Conservation (phyloP, 2,888 invertebrate species). For the Hemistola chrysoprasaria region DNA sequence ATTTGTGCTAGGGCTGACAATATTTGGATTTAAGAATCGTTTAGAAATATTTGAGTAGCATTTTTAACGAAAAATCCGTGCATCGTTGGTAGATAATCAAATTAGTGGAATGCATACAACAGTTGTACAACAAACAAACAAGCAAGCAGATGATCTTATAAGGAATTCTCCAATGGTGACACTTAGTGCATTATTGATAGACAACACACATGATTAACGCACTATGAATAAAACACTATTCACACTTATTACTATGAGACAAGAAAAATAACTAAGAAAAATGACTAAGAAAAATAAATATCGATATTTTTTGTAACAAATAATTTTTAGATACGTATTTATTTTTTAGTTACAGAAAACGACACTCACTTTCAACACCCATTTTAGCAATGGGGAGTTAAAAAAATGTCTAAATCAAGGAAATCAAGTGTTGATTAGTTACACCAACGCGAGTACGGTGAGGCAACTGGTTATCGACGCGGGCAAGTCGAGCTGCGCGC, state of each 20-base stretch:
- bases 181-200: constrained; percentile 17
- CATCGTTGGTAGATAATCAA: too few species aligned
- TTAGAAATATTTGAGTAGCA: too few species aligned
- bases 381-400: constrained; percentile 29
- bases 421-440: constrained; percentile 30
- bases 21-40: too few species aligned
- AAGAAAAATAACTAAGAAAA: too few species aligned
- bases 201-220: neutral
- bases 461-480: constrained; percentile 59
- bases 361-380: constrained; percentile 49
- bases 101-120: neutral
- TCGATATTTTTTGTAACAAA: too few species aligned
- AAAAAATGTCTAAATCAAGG: constrained; percentile 22
- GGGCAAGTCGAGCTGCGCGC: constrained; percentile 49
- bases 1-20: too few species aligned
- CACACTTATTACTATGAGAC: too few species aligned
- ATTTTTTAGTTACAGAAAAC: constrained; percentile 4
- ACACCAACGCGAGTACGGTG: constrained; percentile 50
- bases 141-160: constrained; percentile 8
- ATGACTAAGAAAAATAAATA: too few species aligned
- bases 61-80: too few species aligned
- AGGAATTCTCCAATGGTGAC: constrained; percentile 12
- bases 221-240: too few species aligned
- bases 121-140: constrained; percentile 5
- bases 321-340: too few species aligned